Base-by-base conservation (phyloP, 2,113 vertebrate species). In the Bothrops jararaca region DNA sequence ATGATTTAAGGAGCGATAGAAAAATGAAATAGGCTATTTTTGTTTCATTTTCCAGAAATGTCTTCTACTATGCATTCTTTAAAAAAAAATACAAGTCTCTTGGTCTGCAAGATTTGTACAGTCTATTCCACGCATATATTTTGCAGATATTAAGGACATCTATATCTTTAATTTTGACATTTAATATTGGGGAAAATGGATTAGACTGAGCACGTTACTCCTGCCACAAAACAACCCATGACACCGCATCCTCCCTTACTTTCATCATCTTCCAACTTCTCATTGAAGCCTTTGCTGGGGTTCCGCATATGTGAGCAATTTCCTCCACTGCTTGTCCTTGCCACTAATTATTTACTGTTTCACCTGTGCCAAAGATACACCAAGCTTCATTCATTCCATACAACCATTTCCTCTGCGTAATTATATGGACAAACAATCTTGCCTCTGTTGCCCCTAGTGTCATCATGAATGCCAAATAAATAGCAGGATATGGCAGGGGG, bases 361-460 rank as follows among this genome's bases (percentile, higher is more conserved):
- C 29, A 69, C 54, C 42, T 39, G 4, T 58, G 42, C 60, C 29
- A 91, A 90, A 91, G 23, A 80, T 87, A 85, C 29, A 39, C 50
- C 69, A 85, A 52, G 45, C 56, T 92, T 42, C 24, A 42, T 85
- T 89, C 88, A 89, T 60, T 86, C 74, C 60, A n/a, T 64, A 90
- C 20, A 90, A 90, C 93, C 91, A 88, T 69, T 54, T 88, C 94
- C 39, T 58, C 57, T 94, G 64, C 42, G 18, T 92, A 92, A 88
- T 0, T 91, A 52, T 89, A 93, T 29, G 23, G 91, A 23, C 85
- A 91, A 92, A 85, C 34, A 7, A 20, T 58, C 92, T n/a, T 89
- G 64, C 57, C 89, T 74, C 56, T 42, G 53, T 60, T 74, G 88
- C 64, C 92, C 85, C 22, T 0, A 0, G 53, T 93, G 94, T 29